A percentile compares a stretch with the other conserved stretches of the same genome.
These are phyloP conservation scores for Pholis gunnellus DNA, from an alignment of 2,113 vertebrate species.

Conservation along the genomic window DNA sequence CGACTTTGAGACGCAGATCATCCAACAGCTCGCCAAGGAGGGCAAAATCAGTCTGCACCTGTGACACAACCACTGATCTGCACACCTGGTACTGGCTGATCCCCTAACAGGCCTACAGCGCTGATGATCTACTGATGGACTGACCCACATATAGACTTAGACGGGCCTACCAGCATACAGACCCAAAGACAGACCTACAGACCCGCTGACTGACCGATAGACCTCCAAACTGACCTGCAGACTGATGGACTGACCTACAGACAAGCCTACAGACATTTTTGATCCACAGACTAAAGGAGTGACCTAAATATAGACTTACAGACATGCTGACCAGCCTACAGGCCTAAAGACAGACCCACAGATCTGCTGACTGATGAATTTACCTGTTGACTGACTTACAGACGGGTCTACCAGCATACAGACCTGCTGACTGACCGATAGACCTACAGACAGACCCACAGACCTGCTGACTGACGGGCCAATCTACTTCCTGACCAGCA, in stretches of 20 bases:
- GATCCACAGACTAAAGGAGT: neutral
- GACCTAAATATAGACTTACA: neutral
- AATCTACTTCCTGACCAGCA: neutral
- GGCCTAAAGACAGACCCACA: neutral
- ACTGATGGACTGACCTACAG: neutral
- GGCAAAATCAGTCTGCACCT: slow-evolving; percentile 84
- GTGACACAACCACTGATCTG: slow-evolving; percentile 22
- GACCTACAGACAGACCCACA: neutral
- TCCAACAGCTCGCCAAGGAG: slow-evolving; percentile 71
- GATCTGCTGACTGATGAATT: neutral
- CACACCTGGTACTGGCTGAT: neutral
- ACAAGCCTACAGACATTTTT: neutral
- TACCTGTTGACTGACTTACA: neutral
- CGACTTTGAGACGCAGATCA: slow-evolving; percentile 81
- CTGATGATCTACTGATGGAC: neutral
- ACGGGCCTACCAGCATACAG: too few relatives aligned
- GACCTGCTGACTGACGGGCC: neutral
- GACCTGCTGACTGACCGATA: neutral
- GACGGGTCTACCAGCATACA: too few relatives aligned
- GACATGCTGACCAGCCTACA: neutral
- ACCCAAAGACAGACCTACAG: neutral
- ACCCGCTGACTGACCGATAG: neutral
- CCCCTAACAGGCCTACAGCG: neutral
- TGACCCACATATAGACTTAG: neutral
- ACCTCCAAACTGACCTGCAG: neutral